phyloP scores from a whole-genome alignment of 2,888 invertebrate genomes.

The Cataglyphis livida region DNA sequence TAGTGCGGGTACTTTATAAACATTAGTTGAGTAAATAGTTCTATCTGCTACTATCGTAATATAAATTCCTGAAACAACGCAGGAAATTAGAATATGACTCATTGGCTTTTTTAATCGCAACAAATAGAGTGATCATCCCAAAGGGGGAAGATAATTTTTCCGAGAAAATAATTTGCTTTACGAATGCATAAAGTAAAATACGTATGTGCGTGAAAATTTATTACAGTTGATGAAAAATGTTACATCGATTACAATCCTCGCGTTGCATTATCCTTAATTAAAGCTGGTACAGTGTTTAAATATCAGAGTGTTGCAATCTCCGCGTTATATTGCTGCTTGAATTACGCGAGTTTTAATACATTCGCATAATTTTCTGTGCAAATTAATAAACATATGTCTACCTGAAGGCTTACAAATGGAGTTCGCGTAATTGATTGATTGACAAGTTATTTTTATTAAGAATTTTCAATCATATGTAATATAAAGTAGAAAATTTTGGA shows the following conservation, averaged over 20 bases:
- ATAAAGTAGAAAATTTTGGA: background rate
- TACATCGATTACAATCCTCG: conserved; percentile 53
- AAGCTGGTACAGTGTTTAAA: conserved; percentile 47
- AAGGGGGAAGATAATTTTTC: conserved; percentile 34
- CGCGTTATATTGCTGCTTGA: conserved; percentile 38
- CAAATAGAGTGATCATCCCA: conserved; percentile 14
- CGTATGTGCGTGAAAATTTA: conserved; percentile 45
- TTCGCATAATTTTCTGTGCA: conserved; percentile 35
- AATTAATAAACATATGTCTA: conserved; percentile 26
- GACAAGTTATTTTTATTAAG: background rate
- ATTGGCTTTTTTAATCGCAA: background rate
- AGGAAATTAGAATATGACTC: conserved; percentile 18
- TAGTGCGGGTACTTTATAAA: background rate
- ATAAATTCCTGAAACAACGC: conserved; percentile 26
- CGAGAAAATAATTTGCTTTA: conserved; percentile 3
- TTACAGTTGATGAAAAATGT: conserved; percentile 53
- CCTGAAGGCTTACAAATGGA: background rate
- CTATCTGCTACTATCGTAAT: conserved; percentile 9
- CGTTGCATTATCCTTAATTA: conserved; percentile 62
- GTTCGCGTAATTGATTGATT: conserved; percentile 12
- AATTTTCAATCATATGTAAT: background rate
- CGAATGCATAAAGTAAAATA: conserved; percentile 34
- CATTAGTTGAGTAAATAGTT: conserved; percentile 16
- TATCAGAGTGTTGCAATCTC: conserved; percentile 53
- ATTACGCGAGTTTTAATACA: conserved; percentile 32